Conservation (phyloP, 2,888 invertebrate genomes). For the Rhagonycha lutea region DNA sequence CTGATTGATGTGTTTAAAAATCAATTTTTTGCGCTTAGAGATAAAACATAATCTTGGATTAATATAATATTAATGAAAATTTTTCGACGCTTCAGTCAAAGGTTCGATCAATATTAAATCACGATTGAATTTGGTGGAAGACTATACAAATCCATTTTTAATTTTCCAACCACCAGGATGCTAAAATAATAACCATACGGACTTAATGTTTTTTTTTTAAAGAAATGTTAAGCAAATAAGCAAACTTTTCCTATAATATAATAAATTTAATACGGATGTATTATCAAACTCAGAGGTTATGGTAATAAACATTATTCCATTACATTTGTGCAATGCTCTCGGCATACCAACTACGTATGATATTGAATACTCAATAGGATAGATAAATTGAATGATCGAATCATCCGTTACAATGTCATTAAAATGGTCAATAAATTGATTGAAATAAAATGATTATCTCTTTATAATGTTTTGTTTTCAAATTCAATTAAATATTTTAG, state of each 20-base stretch:
- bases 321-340: neutral
- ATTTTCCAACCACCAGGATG: neutral
- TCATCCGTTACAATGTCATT: neutral
- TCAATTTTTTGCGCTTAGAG: neutral
- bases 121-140: neutral
- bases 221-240: neutral
- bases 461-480: neutral
- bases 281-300: neutral
- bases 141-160: neutral
- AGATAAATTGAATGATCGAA: neutral
- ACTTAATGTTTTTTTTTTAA: neutral
- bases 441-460: neutral
- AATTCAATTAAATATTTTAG: too few species aligned
- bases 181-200: neutral
- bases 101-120: neutral
- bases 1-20: neutral
- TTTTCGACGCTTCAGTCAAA: neutral
- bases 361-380: neutral
- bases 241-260: neutral
- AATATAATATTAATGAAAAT: neutral
- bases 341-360: neutral
- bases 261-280: neutral
- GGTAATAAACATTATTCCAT: neutral
- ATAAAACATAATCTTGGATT: neutral
- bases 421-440: neutral